Conservation (phyloP, 2,888 invertebrate species). For the Leptinotarsa peninsularis region DNA sequence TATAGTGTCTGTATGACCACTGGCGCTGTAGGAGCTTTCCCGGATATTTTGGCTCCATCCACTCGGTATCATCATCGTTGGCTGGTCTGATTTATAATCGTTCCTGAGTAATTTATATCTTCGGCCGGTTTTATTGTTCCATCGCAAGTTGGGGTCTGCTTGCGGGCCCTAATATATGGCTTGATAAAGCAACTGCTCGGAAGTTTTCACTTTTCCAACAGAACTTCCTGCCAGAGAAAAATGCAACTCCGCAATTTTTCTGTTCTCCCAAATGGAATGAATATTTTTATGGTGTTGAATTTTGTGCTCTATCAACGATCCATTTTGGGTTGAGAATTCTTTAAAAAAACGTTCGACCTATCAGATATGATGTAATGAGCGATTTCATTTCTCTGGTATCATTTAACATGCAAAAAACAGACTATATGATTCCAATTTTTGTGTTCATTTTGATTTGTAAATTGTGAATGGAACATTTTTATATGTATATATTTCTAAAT, state of each 20-base stretch:
- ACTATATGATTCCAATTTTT: not conserved
- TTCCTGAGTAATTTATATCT: constrained; percentile 58
- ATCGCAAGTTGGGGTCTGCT: constrained; percentile 35
- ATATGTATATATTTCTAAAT: too few relatives aligned
- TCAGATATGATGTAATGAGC: not conserved
- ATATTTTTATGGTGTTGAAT: not conserved
- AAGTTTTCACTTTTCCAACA: constrained; percentile 54
- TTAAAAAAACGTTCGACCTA: not conserved
- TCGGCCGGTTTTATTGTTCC: constrained; percentile 50
- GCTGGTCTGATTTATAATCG: constrained; percentile 55
- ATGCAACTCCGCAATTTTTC: constrained; percentile 32
- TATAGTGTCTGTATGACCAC: not conserved
- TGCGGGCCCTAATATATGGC: constrained; percentile 44
- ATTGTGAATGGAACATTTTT: too few relatives aligned
- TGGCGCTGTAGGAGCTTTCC: not conserved
- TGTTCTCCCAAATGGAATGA: not conserved
- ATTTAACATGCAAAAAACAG: not conserved
- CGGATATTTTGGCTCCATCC: constrained; percentile 1
- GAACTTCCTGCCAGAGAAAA: constrained; percentile 35
- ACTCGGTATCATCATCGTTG: constrained; percentile 51
- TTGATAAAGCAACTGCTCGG: constrained; percentile 49
- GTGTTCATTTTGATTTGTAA: not conserved
- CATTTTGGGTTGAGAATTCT: not conserved
- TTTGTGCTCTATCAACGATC: not conserved
- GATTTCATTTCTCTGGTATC: not conserved